phyloP scores from a whole-genome alignment of 2,113 vertebrate genomes.

The Embiotoca jacksoni region DNA sequence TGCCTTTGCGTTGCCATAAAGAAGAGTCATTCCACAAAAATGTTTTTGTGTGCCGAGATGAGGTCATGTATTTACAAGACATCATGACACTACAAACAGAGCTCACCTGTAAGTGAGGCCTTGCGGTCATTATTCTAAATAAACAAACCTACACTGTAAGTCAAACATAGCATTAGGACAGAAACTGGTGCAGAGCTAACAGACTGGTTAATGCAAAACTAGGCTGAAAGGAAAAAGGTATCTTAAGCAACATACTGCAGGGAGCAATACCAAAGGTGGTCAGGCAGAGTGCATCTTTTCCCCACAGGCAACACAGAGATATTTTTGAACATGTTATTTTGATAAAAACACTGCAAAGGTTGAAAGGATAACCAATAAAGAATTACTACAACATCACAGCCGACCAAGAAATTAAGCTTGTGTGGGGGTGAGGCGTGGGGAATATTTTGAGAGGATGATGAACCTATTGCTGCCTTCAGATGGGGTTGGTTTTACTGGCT shows the following conservation, averaged over 20 bases:
- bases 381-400: not conserved
- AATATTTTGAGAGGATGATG: not conserved
- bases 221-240: slow-evolving; percentile 3
- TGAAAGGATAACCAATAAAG: not conserved
- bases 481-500: no score
- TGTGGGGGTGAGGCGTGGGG: not conserved
- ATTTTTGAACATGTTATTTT: not conserved
- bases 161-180: slow-evolving; percentile 6
- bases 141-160: not conserved
- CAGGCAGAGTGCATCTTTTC: not conserved
- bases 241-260: not conserved
- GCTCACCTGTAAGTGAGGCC: not conserved
- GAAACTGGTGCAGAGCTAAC: not conserved
- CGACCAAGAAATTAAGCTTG: not conserved
- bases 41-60: slow-evolving; percentile 18
- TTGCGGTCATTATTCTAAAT: slow-evolving; percentile 7
- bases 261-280: not conserved
- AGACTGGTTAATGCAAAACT: not conserved
- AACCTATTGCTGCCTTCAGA: not conserved
- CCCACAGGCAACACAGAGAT: slow-evolving; percentile 4
- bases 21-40: slow-evolving; percentile 49
- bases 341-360: not conserved
- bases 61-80: slow-evolving; percentile 37
- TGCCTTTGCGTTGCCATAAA: slow-evolving; percentile 9
- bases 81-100: slow-evolving; percentile 10